Percentiles rank a stretch among this genome's conserved stretches.
Conservation (phyloP, 2,888 invertebrate species). For the Tenodera sinensis region DNA sequence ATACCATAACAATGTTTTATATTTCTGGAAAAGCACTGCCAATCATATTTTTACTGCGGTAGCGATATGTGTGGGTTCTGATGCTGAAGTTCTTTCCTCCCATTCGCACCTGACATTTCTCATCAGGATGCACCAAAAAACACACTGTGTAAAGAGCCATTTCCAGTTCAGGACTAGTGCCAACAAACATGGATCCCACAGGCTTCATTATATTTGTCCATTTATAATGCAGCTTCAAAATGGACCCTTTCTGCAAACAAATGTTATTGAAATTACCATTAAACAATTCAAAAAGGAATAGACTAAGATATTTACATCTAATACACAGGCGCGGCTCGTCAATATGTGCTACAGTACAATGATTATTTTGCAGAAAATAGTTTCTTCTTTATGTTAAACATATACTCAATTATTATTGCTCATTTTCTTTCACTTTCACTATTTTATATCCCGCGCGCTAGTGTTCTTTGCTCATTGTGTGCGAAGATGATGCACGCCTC, state of each 20-base stretch:
- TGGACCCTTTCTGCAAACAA: constrained; percentile 68
- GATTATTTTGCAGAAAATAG: no score
- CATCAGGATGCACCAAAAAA: constrained; percentile 70
- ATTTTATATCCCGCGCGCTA: no score
- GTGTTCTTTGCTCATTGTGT: no score
- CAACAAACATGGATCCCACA: constrained; percentile 73
- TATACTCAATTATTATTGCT: no score
- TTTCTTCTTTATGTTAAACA: no score
- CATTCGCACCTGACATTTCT: constrained; percentile 69
- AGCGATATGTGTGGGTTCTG: constrained; percentile 68
- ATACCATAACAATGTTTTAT: constrained; percentile 41
- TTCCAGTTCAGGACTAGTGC: constrained; percentile 88
- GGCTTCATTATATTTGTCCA: constrained; percentile 72
- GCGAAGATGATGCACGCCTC: no score
- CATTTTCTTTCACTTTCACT: no score
- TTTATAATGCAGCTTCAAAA: constrained; percentile 68
- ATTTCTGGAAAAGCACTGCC: constrained; percentile 82
- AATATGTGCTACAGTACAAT: no score
- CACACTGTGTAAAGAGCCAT: constrained; percentile 87
- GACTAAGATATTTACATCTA: no score
- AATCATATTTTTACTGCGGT: constrained; percentile 72
- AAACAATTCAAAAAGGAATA: no score
- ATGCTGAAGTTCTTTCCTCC: constrained; percentile 69
- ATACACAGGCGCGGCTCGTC: no score
- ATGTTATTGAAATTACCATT: not conserved